phyloP scores from a whole-genome alignment of 2,888 invertebrate genomes.

The Eutolmus rufibarbis region DNA sequence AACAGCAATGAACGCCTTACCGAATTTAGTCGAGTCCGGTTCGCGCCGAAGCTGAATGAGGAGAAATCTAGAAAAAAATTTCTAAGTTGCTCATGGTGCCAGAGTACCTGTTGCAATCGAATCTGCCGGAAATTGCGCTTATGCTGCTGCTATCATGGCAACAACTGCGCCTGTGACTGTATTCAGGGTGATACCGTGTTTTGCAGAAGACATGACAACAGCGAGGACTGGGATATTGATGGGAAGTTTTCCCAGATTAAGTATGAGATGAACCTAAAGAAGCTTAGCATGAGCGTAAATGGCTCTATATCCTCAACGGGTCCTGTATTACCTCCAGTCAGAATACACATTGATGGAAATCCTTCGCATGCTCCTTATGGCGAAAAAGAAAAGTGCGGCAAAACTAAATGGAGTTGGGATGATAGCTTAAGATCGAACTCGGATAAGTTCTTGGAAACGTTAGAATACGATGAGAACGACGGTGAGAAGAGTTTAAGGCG shows the following conservation, averaged over 20 bases:
- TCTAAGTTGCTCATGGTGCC: conserved; percentile 48
- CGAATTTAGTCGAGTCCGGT: conserved; percentile 23
- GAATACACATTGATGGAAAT: conserved; percentile 9
- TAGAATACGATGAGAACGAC: conserved; percentile 55
- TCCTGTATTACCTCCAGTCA: not conserved
- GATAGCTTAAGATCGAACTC: conserved; percentile 61
- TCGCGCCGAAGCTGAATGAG: conserved; percentile 43
- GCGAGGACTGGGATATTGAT: conserved; percentile 59
- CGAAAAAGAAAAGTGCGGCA: not conserved
- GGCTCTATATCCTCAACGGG: not conserved
- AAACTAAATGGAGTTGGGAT: conserved; percentile 59
- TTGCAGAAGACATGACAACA: conserved; percentile 49
- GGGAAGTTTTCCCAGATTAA: conserved; percentile 58
- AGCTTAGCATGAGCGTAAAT: conserved; percentile 43
- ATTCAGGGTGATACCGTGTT: not conserved
- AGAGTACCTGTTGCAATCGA: conserved; percentile 44
- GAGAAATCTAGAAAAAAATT: conserved; percentile 11
- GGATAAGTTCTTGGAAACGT: conserved; percentile 60
- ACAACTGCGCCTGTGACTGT: conserved; percentile 48
- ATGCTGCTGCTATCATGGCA: conserved; percentile 21
- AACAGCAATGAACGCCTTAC: conserved; percentile 28
- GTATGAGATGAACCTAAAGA: conserved; percentile 55
- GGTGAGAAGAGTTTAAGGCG: conserved; percentile 42
- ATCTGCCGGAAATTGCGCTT: conserved; percentile 2
- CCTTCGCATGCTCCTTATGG: not conserved